A percentile compares a stretch with the other conserved stretches of the same genome.
Conservation (phyloP, 2,113 vertebrate genomes). For the Scatophagus argus region DNA sequence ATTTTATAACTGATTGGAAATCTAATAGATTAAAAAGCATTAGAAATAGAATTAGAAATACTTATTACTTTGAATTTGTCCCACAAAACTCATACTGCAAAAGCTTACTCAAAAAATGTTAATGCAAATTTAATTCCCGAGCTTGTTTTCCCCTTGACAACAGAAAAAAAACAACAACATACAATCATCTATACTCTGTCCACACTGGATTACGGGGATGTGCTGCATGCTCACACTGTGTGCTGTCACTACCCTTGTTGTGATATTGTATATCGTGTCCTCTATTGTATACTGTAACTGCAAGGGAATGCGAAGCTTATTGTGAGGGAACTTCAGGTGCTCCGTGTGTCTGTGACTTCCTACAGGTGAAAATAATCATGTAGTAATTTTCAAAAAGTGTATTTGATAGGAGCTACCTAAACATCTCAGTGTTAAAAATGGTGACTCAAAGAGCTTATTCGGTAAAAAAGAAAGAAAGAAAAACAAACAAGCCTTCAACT, state of each 20-base stretch:
- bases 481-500: neutral
- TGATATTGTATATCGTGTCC: too few relatives aligned
- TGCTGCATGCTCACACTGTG: too few relatives aligned
- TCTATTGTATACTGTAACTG: too few relatives aligned
- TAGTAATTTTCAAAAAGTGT: too few relatives aligned
- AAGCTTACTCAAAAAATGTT: neutral
- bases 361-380: too few relatives aligned
- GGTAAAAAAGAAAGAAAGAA: too few relatives aligned
- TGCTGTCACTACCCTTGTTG: too few relatives aligned
- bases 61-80: neutral
- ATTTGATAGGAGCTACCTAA: neutral
- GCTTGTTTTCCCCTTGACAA: neutral
- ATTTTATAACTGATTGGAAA: neutral
- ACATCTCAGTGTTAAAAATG: neutral
- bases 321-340: too few relatives aligned
- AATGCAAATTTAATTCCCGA: neutral
- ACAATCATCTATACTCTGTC: neutral
- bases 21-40: neutral
- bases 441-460: neutral
- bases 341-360: too few relatives aligned
- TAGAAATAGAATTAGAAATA: too few relatives aligned
- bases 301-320: too few relatives aligned
- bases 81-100: neutral
- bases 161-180: neutral
- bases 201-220: too few relatives aligned